Base-by-base conservation (phyloP, 2,888 invertebrate species). In the Euzetes globulus region DNA sequence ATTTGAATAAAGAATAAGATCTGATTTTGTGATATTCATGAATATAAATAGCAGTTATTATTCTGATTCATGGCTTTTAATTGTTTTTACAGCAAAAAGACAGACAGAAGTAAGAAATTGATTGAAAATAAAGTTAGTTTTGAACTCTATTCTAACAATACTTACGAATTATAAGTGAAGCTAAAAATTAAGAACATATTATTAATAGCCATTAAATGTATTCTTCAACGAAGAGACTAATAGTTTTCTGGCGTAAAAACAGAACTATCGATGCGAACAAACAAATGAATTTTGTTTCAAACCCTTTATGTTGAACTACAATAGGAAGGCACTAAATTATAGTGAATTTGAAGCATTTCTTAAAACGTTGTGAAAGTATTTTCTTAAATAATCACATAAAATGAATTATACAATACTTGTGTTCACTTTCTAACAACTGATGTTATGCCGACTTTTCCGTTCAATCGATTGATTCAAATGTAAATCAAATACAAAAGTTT, bases 221-320 rank as follows among this genome's bases (percentile, higher is more conserved):
- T 33, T 27, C 17, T 13, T 33, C 13, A 60, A 29, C 17, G 4
- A 25, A 29, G 27, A 60, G 27, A 58, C 17, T 13, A 58, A 60
- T 60, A 60, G 33, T 60, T 60, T 60, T 60, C 33, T 60, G 17
- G 17, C 25, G 25, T 60, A 22, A 58, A 55, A 22, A 58, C 58
- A 33, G 3, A 60, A 13, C 22, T 25, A 55, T 55, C 25, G 55
- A 55, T 55, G 55, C 55, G 55, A 22, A 50, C 19, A n/a, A 55
- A 55, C 25, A 25, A 25, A 55, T 55, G 55, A 55, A 55, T 55
- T 55, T 7, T 41, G 7, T 41, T 33, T 33, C 4, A 33, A 33
- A 33, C 5, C 4, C 5, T 6, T 33, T 33, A n/a, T 9, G 33
- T 33, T 33, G 4, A 33, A 33, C 33, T 33, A 33, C 4, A 6